Conservation (phyloP, 2,113 vertebrate genomes). For the Dasypus novemcinctus region DNA sequence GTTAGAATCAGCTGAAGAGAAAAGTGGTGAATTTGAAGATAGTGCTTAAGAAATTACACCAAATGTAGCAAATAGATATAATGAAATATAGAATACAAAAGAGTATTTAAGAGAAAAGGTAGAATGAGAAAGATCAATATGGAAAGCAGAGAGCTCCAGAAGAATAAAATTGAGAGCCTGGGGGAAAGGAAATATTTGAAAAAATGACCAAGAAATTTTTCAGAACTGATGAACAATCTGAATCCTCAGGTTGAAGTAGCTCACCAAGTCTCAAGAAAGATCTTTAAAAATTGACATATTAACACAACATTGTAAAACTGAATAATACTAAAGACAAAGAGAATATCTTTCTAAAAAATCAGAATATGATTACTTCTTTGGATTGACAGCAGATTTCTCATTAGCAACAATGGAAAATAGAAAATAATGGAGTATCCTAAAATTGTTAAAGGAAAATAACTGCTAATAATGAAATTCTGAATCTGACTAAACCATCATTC, state of each 20-base stretch:
- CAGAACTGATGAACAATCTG: background rate
- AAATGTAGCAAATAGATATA: background rate
- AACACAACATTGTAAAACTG: background rate
- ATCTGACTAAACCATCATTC: background rate
- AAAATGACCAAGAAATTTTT: constrained; percentile 22
- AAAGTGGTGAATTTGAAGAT: background rate
- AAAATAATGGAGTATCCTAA: background rate
- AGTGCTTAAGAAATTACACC: background rate
- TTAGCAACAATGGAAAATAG: background rate
- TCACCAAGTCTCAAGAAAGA: constrained; percentile 12
- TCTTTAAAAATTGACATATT: background rate
- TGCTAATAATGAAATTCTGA: background rate
- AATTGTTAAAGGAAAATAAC: background rate
- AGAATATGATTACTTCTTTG: constrained; percentile 14
- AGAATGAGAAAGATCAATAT: background rate
- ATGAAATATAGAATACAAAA: background rate
- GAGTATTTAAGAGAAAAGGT: background rate
- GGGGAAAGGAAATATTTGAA: background rate
- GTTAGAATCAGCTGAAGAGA: background rate
- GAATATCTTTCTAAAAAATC: background rate
- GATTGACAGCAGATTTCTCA: background rate
- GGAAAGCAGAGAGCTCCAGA: background rate
- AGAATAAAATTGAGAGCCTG: constrained; percentile 10
- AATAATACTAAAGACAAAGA: background rate
- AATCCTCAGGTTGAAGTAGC: background rate